phyloP scores from a whole-genome alignment of 2,797 vertebrate genomes.

The Catostomus latipinnis region DNA sequence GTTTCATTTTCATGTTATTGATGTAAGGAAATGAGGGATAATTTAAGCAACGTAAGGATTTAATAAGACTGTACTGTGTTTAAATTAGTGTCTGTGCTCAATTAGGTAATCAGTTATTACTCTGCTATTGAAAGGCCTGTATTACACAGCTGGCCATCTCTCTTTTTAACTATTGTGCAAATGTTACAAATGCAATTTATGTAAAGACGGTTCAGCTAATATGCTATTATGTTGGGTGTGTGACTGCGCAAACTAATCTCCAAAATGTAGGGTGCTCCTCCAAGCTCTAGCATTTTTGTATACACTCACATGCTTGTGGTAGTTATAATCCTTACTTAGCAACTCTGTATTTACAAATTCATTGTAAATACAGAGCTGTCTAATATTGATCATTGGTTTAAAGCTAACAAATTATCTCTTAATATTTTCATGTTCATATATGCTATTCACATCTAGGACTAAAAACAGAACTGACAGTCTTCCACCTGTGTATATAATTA shows the following conservation, averaged over 20 bases:
- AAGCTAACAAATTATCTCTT: no score
- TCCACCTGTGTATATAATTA: no score
- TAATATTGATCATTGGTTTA: no score
- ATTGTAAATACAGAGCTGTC: no score
- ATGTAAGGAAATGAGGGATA: slow-evolving; percentile 34
- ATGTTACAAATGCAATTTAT: slow-evolving; percentile 1
- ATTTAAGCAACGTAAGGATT: slow-evolving; percentile 33
- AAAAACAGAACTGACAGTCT: no score
- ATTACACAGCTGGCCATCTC: slow-evolving; percentile 7
- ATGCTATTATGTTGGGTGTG: not conserved
- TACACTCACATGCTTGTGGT: no score
- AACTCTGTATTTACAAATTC: no score
- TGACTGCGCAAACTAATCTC: not conserved
- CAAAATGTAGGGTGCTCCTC: not conserved
- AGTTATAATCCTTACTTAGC: no score
- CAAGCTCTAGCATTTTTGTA: not conserved
- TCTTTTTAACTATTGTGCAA: slow-evolving; percentile 1
- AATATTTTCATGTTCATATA: no score
- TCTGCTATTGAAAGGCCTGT: not conserved
- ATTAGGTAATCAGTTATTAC: slow-evolving; percentile 28
- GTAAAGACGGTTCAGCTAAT: slow-evolving; percentile 4
- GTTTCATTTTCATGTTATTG: slow-evolving; percentile 37
- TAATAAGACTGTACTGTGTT: slow-evolving; percentile 22
- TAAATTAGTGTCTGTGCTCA: slow-evolving; percentile 5
- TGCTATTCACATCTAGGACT: no score